Conservation (phyloP, 2,888 invertebrate species). For the Lasioglossum calceatum region DNA sequence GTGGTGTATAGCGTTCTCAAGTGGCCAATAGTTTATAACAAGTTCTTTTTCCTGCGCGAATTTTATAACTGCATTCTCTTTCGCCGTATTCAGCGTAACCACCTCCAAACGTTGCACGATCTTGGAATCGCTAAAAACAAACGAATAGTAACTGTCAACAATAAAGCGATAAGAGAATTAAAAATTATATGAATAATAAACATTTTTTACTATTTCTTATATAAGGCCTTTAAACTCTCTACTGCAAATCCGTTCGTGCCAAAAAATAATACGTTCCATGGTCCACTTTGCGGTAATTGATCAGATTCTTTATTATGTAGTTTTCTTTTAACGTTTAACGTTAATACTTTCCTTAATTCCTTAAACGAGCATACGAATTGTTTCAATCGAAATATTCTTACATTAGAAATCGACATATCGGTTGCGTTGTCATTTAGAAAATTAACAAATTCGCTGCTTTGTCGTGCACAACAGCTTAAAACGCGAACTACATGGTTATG, state of each 20-base stretch:
- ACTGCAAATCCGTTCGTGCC: slow-evolving; percentile 94
- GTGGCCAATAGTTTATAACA: slow-evolving; percentile 89
- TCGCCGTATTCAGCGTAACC: slow-evolving; percentile 88
- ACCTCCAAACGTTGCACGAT: slow-evolving; percentile 88
- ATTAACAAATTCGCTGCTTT: not conserved
- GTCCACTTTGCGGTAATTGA: slow-evolving; percentile 51
- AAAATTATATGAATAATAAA: not conserved
- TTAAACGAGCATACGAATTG: slow-evolving; percentile 5
- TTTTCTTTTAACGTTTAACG: not conserved
- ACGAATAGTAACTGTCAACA: slow-evolving; percentile 28
- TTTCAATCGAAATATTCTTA: not conserved
- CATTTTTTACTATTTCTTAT: slow-evolving; percentile 88
- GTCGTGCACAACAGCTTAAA: not conserved
- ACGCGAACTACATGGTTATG: slow-evolving; percentile 11
- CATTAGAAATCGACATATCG: slow-evolving; percentile 28
- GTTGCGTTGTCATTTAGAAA: not conserved
- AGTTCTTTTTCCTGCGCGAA: slow-evolving; percentile 89
- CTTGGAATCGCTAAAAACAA: slow-evolving; percentile 85
- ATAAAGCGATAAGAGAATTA: not conserved
- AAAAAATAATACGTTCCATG: slow-evolving; percentile 92
- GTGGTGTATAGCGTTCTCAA: slow-evolving; percentile 82
- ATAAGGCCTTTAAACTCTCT: slow-evolving; percentile 89
- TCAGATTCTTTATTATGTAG: not conserved
- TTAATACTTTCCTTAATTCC: not conserved
- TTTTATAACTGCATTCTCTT: slow-evolving; percentile 88